Evolutionary conservation across 2,113 vertebrate species (phyloP).

Genomic region (Aythya baeri): DNA sequence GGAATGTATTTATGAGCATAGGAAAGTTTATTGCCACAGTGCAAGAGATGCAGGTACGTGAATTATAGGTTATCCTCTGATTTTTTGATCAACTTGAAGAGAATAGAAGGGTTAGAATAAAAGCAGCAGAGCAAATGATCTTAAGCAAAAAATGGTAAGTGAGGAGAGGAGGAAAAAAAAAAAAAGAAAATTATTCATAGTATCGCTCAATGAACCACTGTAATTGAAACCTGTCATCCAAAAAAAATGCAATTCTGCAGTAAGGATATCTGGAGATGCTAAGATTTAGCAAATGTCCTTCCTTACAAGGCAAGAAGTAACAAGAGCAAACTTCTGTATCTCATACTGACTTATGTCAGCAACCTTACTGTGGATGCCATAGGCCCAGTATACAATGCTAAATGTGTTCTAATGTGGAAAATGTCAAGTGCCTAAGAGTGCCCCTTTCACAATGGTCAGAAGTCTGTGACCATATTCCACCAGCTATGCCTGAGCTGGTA

Average conservation of each 20-base stretch:
- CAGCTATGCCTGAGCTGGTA: background rate
- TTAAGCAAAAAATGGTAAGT: background rate
- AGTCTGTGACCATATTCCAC: background rate
- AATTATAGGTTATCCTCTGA: background rate
- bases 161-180: accelerated
- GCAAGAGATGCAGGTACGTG: background rate
- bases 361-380: background rate
- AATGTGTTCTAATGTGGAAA: background rate
- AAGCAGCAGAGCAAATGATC: background rate
- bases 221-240: background rate
- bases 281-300: background rate
- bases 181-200: accelerated
- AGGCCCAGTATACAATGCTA: background rate
- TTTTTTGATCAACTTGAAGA: background rate
- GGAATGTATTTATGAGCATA: background rate
- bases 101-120: background rate
- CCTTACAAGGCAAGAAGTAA: background rate
- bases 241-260: background rate
- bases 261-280: background rate
- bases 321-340: background rate
- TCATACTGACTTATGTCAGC: background rate
- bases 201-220: accelerated
- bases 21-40: background rate
- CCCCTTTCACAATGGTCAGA: background rate
- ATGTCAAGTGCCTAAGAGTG: background rate